Conservation (phyloP, 2,797 vertebrate genomes). For the Sphenopsis melanotis region DNA sequence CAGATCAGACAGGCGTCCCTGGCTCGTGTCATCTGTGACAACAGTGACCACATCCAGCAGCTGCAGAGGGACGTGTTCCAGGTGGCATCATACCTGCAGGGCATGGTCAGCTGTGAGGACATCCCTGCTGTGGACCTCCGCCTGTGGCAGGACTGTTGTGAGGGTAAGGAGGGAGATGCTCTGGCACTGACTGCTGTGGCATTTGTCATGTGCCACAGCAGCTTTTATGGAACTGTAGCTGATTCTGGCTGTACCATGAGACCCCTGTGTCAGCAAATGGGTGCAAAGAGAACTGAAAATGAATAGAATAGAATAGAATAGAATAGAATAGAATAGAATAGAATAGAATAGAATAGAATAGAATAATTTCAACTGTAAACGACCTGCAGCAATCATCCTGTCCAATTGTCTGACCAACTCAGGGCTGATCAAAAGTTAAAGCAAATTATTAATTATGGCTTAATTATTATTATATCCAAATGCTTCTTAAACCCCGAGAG, state of each 20-base stretch:
- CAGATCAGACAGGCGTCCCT: conserved; percentile 69
- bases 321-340: neutral
- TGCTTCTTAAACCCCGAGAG: neutral
- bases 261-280: neutral
- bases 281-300: neutral
- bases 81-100: conserved; percentile 63
- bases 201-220: accelerated
- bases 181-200: accelerated
- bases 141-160: conserved; percentile 74
- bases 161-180: conserved; percentile 46
- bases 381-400: neutral
- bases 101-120: conserved; percentile 63
- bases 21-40: conserved; percentile 73
- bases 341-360: neutral
- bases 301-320: neutral
- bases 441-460: neutral
- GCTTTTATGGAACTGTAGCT: neutral
- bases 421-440: neutral
- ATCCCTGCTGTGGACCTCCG: conserved; percentile 60
- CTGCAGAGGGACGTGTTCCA: conserved; percentile 69
- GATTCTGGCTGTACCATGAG: neutral
- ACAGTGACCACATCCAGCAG: conserved; percentile 70
- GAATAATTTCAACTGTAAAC: neutral
- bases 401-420: neutral
- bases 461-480: neutral